Conservation (phyloP, 2,113 vertebrate genomes). For the Pterophyllum scalare region DNA sequence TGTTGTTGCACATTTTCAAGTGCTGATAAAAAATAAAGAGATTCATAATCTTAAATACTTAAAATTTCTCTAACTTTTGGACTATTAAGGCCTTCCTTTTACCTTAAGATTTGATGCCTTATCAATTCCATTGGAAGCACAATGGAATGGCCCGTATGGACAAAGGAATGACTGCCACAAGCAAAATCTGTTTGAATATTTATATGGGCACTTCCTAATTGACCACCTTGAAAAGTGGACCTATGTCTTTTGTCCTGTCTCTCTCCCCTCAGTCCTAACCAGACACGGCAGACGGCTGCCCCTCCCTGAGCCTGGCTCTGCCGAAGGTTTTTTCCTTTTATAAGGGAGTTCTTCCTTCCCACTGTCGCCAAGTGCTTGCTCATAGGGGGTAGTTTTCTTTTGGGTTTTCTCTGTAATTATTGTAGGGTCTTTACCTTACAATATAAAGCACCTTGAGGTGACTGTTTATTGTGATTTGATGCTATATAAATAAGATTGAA, state of each 20-base stretch:
- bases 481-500: too few species aligned
- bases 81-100: not conserved
- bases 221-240: not conserved
- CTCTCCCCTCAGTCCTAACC: too few species aligned
- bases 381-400: too few species aligned
- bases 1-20: not conserved
- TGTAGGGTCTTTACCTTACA: too few species aligned
- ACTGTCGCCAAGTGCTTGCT: too few species aligned
- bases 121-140: not conserved
- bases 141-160: not conserved
- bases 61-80: not conserved
- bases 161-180: not conserved
- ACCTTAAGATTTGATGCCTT: not conserved
- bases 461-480: too few species aligned
- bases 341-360: too few species aligned
- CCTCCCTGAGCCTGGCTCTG: too few species aligned
- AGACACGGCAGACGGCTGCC: too few species aligned
- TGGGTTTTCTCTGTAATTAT: too few species aligned
- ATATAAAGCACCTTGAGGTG: too few species aligned
- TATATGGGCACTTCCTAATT: not conserved
- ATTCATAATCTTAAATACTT: not conserved
- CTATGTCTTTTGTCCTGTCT: not conserved
- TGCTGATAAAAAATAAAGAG: not conserved
- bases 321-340: too few species aligned
- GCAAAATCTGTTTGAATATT: not conserved